Evolutionary conservation across 2,797 vertebrate genomes (phyloP), one percentile per base, ranked within the genome.

Genomic region (Peromyscus nudipes): DNA sequence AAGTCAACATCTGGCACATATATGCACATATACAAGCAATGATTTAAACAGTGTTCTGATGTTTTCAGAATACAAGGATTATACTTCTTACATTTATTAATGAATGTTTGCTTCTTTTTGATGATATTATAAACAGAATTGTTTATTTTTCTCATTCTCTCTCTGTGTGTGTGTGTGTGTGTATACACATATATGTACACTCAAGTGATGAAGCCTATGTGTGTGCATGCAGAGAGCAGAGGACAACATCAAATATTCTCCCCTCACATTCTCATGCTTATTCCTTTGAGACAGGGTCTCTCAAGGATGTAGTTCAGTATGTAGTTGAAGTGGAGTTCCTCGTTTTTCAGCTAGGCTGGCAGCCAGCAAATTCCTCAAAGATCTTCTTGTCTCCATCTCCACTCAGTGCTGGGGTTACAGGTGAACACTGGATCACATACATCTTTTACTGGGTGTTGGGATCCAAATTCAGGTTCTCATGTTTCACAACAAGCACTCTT

Each of bases 101-200:
- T 73, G 34, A 73, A 37, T 40, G 8, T 71, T 37, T 71, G 17
- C 19, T 73, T 71, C 65, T 67, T 23, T 73, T 23, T 37, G 25
- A 65, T 65, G n/a, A 31, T 55, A 21, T 23, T 34, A 31, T 23
- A n/a, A 80, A 34, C 31, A 52, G 8, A 80, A 96, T 93, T 77
- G 11, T 76, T 89, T 88, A 9, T 92, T 89, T 95, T 92, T 27
- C 89, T 92, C 80, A 27, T 89, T 86, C 7, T 91, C 94, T 90
- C 75, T 57, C 55, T 57, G 2, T 52, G 13, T 86, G 40, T 5
- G 8, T 21, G 4, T 21, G 5, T 7, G 1, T 29, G 6, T 46
- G 6, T 29, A 0, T 7, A 13, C 12, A 76, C 75, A 76, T 29
- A 6, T 29, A 46, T 40, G 11, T 76, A 27, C 25, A 37, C 23